A percentile compares a stretch with the other conserved stretches of the same genome.
phyloP scores from a whole-genome alignment of 2,113 vertebrate species.

The Anhinga rufa region DNA sequence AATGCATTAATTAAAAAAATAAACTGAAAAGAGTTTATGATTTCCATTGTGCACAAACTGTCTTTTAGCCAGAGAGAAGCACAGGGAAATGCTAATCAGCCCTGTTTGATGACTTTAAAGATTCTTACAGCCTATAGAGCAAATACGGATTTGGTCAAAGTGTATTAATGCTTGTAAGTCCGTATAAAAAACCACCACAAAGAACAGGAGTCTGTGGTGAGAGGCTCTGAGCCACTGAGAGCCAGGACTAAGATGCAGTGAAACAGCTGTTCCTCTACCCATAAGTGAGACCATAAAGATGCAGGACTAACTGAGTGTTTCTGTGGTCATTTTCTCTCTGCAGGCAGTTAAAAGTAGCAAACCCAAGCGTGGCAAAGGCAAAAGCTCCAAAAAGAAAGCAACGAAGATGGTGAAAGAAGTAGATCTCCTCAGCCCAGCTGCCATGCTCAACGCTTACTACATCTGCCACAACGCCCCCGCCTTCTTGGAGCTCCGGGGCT shows the following conservation, averaged over 20 bases:
- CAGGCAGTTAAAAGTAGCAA: slow-evolving; percentile 75
- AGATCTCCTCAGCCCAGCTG: slow-evolving; percentile 78
- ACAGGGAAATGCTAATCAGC: background rate
- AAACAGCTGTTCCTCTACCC: background rate
- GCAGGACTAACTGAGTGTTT: background rate
- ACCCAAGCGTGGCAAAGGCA: slow-evolving; percentile 44
- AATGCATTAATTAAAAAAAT: background rate
- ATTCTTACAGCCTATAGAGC: background rate
- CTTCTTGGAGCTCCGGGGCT: slow-evolving; percentile 79
- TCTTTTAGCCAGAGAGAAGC: background rate
- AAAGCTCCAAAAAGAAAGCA: slow-evolving; percentile 36
- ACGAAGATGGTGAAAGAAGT: slow-evolving; percentile 55
- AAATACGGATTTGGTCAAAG: background rate
- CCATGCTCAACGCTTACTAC: slow-evolving; percentile 86
- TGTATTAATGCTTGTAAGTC: background rate
- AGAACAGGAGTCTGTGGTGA: background rate
- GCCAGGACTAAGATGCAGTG: background rate
- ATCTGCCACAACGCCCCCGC: slow-evolving; percentile 81
- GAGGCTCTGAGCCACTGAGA: background rate
- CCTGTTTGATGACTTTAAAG: background rate
- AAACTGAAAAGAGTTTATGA: background rate
- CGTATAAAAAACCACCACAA: background rate
- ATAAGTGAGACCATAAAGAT: background rate
- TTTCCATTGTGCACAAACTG: background rate
- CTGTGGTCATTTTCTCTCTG: background rate